Evolutionary conservation across 2,888 invertebrate genomes (phyloP).

Genomic region (Stegophylla sp.): DNA sequence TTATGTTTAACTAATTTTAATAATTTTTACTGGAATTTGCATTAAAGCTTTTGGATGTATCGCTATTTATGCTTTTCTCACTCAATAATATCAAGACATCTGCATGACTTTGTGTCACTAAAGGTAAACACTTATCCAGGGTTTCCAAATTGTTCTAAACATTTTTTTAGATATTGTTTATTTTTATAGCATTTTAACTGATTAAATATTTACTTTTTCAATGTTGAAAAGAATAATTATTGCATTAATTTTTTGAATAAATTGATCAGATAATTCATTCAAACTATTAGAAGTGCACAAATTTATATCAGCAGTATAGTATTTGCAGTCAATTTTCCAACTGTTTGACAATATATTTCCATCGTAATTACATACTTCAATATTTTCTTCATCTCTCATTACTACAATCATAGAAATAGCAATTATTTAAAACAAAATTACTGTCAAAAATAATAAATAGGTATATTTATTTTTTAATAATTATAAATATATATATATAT

Average conservation of each 20-base stretch:
- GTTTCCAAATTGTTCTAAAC: constrained; percentile 32
- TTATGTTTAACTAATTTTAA: not conserved
- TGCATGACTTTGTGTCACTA: constrained; percentile 44
- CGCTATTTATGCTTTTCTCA: constrained; percentile 34
- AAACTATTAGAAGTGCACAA: constrained; percentile 41
- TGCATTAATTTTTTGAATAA: constrained; percentile 42
- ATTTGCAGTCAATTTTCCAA: constrained; percentile 50
- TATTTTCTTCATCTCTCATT: constrained; percentile 45
- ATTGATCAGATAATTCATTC: constrained; percentile 39
- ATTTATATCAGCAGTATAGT: constrained; percentile 47
- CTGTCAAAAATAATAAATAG: not conserved
- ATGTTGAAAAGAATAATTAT: constrained; percentile 42
- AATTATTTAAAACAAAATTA: not conserved
- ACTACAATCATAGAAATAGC: constrained; percentile 27
- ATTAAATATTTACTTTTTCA: constrained; percentile 39
- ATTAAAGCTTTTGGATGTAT: not conserved
- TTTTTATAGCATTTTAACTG: not conserved
- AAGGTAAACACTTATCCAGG: constrained; percentile 33
- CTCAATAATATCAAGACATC: constrained; percentile 44
- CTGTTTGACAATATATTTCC: constrained; percentile 27
- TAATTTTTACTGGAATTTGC: constrained; percentile 16
- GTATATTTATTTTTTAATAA: not conserved
- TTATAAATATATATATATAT: no score
- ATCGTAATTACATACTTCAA: constrained; percentile 39
- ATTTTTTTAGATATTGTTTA: no score